A percentile compares a stretch with the other conserved stretches of the same genome.
These are phyloP conservation scores for Channa argus DNA, from an alignment of 2,113 vertebrate species.

Conservation along the genomic window DNA sequence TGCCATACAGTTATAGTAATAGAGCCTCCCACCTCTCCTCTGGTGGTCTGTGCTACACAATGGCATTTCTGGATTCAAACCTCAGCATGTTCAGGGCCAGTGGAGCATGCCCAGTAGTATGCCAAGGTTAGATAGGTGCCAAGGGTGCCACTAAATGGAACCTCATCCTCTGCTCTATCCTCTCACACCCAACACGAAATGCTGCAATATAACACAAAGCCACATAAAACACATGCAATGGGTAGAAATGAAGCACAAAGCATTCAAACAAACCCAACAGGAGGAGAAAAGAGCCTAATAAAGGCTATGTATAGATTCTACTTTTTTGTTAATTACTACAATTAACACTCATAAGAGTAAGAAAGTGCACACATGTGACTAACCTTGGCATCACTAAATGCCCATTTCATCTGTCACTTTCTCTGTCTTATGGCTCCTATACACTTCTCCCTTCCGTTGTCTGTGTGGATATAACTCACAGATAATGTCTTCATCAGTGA, in stretches of 20 bases:
- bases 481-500: slow-evolving; percentile 78
- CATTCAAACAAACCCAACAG: slow-evolving; percentile 30
- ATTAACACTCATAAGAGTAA: slow-evolving; percentile 35
- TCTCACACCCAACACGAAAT: slow-evolving; percentile 63
- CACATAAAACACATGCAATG: slow-evolving; percentile 40
- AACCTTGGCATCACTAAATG: slow-evolving; percentile 59
- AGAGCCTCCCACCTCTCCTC: slow-evolving; percentile 64
- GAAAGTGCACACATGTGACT: slow-evolving; percentile 48
- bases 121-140: slow-evolving; percentile 83
- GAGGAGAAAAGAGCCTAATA: too few species aligned
- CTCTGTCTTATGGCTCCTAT: slow-evolving; percentile 57
- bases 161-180: slow-evolving; percentile 68
- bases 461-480: slow-evolving; percentile 72
- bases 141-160: slow-evolving; percentile 81
- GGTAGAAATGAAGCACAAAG: slow-evolving; percentile 18
- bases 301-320: slow-evolving; percentile 5
- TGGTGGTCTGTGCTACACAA: slow-evolving; percentile 77
- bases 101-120: slow-evolving; percentile 78
- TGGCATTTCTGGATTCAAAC: slow-evolving; percentile 81
- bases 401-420: slow-evolving; percentile 52
- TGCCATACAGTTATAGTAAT: slow-evolving; percentile 68
- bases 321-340: not conserved
- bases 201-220: slow-evolving; percentile 57
- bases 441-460: slow-evolving; percentile 54
- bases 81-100: slow-evolving; percentile 81